Evolutionary conservation across 2,797 vertebrate species (phyloP).

Genomic region (Presbytis comata): DNA sequence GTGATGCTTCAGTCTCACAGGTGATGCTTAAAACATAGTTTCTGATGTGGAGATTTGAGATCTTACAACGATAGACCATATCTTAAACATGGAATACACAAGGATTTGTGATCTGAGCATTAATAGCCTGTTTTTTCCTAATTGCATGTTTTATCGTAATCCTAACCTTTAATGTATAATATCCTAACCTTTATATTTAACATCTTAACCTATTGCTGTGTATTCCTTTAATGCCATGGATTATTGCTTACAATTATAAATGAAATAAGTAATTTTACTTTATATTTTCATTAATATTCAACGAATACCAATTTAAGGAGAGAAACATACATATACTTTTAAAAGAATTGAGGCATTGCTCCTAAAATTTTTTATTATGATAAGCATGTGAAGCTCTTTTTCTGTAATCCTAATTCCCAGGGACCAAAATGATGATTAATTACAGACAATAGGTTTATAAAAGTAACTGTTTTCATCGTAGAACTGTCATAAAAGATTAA

Average conservation of each 20-base stretch:
- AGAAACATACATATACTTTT: constrained; percentile 25
- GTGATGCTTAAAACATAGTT: background rate
- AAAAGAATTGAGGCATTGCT: constrained; percentile 6
- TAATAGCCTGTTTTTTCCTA: background rate
- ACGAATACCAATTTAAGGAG: background rate
- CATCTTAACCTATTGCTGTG: background rate
- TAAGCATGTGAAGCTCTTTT: background rate
- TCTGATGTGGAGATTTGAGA: background rate
- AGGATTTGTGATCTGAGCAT: background rate
- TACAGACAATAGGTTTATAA: constrained; percentile 31
- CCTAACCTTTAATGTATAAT: background rate
- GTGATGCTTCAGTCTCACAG: background rate
- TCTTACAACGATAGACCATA: background rate
- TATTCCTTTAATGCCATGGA: background rate
- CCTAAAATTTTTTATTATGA: constrained; percentile 41
- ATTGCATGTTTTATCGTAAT: background rate
- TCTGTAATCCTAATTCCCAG: background rate
- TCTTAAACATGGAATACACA: background rate
- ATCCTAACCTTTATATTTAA: background rate
- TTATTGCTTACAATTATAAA: constrained; percentile 9
- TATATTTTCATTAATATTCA: constrained; percentile 36
- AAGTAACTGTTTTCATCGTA: constrained; percentile 34
- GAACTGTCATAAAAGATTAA: constrained; percentile 33
- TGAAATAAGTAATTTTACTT: constrained; percentile 5
- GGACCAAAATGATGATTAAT: constrained; percentile 51